phyloP scores from a whole-genome alignment of 2,797 vertebrate genomes.

The Melanotaenia nigrans region DNA sequence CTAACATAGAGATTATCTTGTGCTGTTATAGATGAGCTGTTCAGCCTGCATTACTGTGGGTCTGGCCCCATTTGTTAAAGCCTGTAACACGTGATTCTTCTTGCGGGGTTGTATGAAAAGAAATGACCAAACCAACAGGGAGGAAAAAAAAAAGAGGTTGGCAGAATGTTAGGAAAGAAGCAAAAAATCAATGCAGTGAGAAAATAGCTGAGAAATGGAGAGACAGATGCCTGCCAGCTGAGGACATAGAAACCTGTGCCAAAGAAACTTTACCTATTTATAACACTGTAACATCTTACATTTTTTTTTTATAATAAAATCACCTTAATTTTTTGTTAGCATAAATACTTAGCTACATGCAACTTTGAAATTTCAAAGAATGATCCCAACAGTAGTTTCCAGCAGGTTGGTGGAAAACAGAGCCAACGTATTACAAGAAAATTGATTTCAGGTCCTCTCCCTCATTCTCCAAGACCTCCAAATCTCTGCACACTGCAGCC shows the following conservation, averaged over 20 bases:
- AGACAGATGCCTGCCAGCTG: slow-evolving; percentile 11
- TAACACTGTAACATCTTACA: neutral
- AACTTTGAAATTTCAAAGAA: slow-evolving; percentile 29
- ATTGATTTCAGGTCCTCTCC: slow-evolving; percentile 53
- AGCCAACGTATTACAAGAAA: slow-evolving; percentile 25
- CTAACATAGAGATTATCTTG: slow-evolving; percentile 8
- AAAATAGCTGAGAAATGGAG: slow-evolving; percentile 15
- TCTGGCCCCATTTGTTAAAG: neutral
- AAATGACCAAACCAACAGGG: slow-evolving; percentile 7
- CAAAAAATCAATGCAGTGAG: slow-evolving; percentile 38
- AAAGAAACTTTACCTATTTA: slow-evolving; percentile 8
- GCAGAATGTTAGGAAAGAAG: slow-evolving; percentile 19
- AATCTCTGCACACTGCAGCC: slow-evolving; percentile 45
- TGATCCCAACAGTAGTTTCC: slow-evolving; percentile 37
- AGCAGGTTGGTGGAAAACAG: slow-evolving; percentile 19
- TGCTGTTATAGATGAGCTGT: neutral
- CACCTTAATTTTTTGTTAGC: slow-evolving; percentile 19
- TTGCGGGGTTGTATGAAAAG: slow-evolving; percentile 13
- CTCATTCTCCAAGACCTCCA: slow-evolving; percentile 30
- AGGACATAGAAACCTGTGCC: slow-evolving; percentile 6
- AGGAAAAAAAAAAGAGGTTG: slow-evolving; percentile 13
- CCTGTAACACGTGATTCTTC: slow-evolving; percentile 17
- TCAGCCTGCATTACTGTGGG: slow-evolving; percentile 3
- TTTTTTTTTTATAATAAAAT: slow-evolving; percentile 10
- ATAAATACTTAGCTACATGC: slow-evolving; percentile 26